Evolutionary conservation across 2,888 invertebrate genomes (phyloP), one percentile per base, ranked within the genome.

Genomic region (Hylaea fasciaria): DNA sequence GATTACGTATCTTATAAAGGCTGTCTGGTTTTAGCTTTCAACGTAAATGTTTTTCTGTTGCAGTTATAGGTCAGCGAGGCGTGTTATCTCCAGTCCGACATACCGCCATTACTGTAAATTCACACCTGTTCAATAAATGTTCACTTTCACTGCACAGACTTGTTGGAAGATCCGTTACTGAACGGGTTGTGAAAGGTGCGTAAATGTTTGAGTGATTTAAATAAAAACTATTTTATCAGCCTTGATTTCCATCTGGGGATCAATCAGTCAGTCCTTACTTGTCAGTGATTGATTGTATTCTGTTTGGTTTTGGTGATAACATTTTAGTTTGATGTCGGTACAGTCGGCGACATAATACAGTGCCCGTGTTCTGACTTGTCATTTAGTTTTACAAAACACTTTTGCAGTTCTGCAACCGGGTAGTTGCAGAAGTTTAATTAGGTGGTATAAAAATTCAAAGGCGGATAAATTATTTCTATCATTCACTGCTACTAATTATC

Each of bases 81-180:
- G 22, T 32, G 1, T 32, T 32, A 10, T 10, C 32, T 32, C 9
- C 32, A 32, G 9, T 32, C 10, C 32, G 29, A 37, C 13, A 35
- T 17, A 39, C 14, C 8, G 4, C 40, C 17, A 39, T 53, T 53
- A 44, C 17, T 28, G 35, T 43, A 12, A 28, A 37, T 59, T 11
- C 48, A 41, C 57, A 52, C 52, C 32, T 48, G 57, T 13, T 29
- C 41, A 29, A 60, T 49, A 58, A 59, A 65, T 64, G 40, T 53
- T 67, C 61, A 75, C 75, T 75, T 74, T 75, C 74, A 68, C 74
- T 69, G 41, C 28, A 49, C 17, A 29, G 32, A 7, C 45, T 50
- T 58, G 44, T 48, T 12, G 13, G 58, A 43, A 43, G 22, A 57
- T 43, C 51, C 35, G 37, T 16, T 35, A 40, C 46, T 43, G 57